Evolutionary conservation across 2,888 invertebrate genomes (phyloP), one percentile per base, ranked within the genome.

Genomic region (Euphydryas editha): DNA sequence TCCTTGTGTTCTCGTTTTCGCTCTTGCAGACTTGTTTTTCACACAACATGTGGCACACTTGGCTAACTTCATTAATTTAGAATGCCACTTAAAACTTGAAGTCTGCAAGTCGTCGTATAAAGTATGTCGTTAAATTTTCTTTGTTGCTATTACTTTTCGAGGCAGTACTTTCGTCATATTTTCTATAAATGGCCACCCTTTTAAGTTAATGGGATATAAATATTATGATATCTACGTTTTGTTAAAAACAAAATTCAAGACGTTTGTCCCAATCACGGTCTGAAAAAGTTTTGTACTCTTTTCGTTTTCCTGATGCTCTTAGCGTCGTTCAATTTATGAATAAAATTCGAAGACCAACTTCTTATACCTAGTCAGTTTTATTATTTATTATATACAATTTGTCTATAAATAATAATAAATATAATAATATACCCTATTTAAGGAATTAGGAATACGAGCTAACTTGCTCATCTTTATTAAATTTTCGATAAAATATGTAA

Each of bases 21-120:
- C 24, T 59, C 49, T 55, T 59, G 63, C 59, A 67, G 72, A 72
- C 73, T 72, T 60, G 65, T 73, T 76, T 77, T 75, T 66, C 66
- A 64, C 63, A 62, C 65, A 68, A 67, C 73, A 67, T 68, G 66
- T 71, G 72, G 63, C 72, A 71, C 72, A 73, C 73, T 74, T 73
- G 69, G 69, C 62, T 73, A 74, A 76, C 74, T 78, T 76, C 73
- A 74, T 78, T 76, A 76, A 79, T 79, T 76, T 77, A 73, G 69
- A 75, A 67, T 72, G 71, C 69, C 73, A 70, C 72, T 73, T 72
- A 65, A 74, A 76, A 77, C 76, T 78, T 73, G 66, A 69, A 68
- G 70, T 62, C 69, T 68, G 59, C 59, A 69, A 69, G 63, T 74
- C 73, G 59, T 67, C 61, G 56, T 65, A 72, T 71, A 69, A 71